Base-by-base conservation (phyloP, 2,797 vertebrate genomes). In the Lates japonicus region DNA sequence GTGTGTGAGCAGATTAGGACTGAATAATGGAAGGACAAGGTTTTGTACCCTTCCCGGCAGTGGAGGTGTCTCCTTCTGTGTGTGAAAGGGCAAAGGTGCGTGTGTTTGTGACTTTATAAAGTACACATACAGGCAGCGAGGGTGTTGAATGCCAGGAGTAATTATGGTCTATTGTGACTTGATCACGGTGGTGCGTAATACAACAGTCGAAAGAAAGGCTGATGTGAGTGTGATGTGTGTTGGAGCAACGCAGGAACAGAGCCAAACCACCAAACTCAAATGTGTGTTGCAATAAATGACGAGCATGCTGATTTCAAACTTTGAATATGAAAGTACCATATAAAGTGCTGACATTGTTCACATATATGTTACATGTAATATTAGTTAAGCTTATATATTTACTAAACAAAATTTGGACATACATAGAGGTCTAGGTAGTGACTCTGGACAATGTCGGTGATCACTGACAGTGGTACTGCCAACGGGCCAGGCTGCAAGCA, bases 401-500 rank as follows among this genome's bases (percentile, higher is more conserved):
- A 13, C 12, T 14, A 1, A 22, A 51, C 19, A 39, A 37, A 14
- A 46, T 60, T 2, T 81, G 62, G 48, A 69, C 48, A 6, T 3
- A 59, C 20, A 33, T 17, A 25, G 57, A 22, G 46, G 20, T 39
- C 49, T 2, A 49, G 48, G 19, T 51, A n/a, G 59, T 2, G 4
- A 16, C 17, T 62, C 5, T 70, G 72, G 62, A 65, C 65, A 48
- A 12, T 35, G 58, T 4, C 67, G 17, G 54, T 68, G 74, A 78
- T 63, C 76, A 60, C 61, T 62, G 69, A 71, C 60, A 77, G 78
- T 19, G 2, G 55, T 91, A 75, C 93, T 57, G 57, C 75, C 62
- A 57, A 41, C 6, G 63, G 92, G 92, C 94, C 90, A 91, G 93
- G 92, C 93, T 87, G 64, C 91, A 95, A 55, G 51, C 94, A 94